These are phyloP conservation scores for Eufriesea mexicana DNA, from an alignment of 1,140 invertebrate genomes.

Conservation along the genomic window DNA sequence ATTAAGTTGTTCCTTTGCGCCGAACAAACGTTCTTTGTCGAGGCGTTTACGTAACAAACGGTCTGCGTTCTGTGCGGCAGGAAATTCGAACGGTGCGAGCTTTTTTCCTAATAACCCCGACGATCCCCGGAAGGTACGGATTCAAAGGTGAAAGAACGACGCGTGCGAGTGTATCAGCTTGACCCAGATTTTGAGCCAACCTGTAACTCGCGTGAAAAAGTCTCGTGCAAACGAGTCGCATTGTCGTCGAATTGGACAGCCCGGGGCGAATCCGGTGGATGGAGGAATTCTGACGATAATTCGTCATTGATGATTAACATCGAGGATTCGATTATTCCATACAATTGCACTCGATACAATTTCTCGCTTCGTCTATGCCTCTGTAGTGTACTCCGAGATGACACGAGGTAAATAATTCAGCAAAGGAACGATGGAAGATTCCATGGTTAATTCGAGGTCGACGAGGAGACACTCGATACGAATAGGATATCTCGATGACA, in stretches of 20 bases:
- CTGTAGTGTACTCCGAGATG: too few species aligned
- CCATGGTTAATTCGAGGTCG: too few species aligned
- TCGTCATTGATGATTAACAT: conserved; percentile 2
- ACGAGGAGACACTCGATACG: too few species aligned
- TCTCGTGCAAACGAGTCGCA: conserved; percentile 15
- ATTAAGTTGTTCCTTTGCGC: conserved; percentile 1
- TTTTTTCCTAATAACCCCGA: background rate
- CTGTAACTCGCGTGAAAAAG: background rate
- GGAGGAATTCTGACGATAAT: background rate
- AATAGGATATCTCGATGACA: too few species aligned
- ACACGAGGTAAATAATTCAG: too few species aligned
- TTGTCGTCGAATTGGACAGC: background rate
- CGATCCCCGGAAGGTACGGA: background rate
- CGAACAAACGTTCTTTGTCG: background rate
- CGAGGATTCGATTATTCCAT: conserved; percentile 11
- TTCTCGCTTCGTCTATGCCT: background rate
- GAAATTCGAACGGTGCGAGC: background rate
- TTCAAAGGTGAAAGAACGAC: background rate
- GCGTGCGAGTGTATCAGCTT: background rate
- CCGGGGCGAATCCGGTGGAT: too few species aligned
- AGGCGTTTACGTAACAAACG: background rate
- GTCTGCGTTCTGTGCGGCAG: background rate
- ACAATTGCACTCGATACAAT: background rate
- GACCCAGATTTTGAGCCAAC: background rate
- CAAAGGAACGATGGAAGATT: too few species aligned